Evolutionary conservation across 2,113 vertebrate genomes (phyloP), one percentile per base, ranked within the genome.

Genomic region (Mirza zaza): DNA sequence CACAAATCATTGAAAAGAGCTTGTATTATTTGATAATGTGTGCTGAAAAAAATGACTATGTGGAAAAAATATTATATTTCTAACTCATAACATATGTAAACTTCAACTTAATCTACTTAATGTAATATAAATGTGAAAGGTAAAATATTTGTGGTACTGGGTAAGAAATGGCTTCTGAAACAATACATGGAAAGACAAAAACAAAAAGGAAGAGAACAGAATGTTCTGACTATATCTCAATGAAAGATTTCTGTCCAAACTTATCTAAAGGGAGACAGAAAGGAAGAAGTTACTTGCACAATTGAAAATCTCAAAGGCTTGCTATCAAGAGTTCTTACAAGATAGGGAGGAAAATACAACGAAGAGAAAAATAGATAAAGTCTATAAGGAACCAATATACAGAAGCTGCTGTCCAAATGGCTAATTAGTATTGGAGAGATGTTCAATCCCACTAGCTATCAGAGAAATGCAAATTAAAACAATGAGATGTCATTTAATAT

Each of bases 401-500:
- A 91, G 27, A 91, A 81, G 71, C 23, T 84, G 32, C 18, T 61
- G 61, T 76, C 42, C 15, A 86, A 71, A 63, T 59, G 17, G 17
- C 9, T 83, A 81, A 88, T 48, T 20, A 68, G 6, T 80, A 55
- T 48, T 75, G 48, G 67, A 87, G 45, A 36, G 45, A 75, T 50
- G 52, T 89, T 76, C 50, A 84, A 1, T 71, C 4, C 67, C 32
- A 70, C 5, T 80, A 42, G 52, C 32, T 57, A 57, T 71, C 57
- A 82, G 45, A 79, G 15, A 95, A n/a, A 77, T 52, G 45, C 67
- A 89, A 82, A 77, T 34, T 36, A 67, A 86, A 95, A 94, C 34
- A 91, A 48, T n/a, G 32, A 83, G 27, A 55, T n/a, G 32, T 3
- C 10, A 84, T 8, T 50, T 63, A 70, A 21, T 36, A 32, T 68